phyloP scores from a whole-genome alignment of 2,797 vertebrate species.

The Myripristis jacobus region DNA sequence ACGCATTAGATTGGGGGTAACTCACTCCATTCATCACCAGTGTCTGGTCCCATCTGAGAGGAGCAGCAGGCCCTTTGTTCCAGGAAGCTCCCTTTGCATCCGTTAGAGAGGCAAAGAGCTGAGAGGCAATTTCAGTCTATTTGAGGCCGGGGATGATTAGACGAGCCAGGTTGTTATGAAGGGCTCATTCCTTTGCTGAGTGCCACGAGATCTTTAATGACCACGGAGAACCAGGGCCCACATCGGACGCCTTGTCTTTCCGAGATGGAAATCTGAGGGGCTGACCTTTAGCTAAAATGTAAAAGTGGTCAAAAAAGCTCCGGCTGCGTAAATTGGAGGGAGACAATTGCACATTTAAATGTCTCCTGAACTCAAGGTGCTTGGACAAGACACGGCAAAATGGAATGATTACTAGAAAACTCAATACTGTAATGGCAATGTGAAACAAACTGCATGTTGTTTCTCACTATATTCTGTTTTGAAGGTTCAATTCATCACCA shows the following conservation, averaged over 20 bases:
- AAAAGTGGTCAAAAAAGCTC: constrained; percentile 62
- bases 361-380: constrained; percentile 25
- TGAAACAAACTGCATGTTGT: constrained; percentile 11
- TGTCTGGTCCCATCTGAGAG: constrained; percentile 57
- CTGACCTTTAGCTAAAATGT: constrained; percentile 74
- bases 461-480: constrained; percentile 1
- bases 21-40: constrained; percentile 71
- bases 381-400: constrained; percentile 31
- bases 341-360: constrained; percentile 27
- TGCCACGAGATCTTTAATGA: constrained; percentile 67
- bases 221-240: constrained; percentile 47
- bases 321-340: constrained; percentile 54
- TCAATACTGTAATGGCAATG: neutral
- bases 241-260: constrained; percentile 51
- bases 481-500: neutral
- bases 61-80: constrained; percentile 52
- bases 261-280: constrained; percentile 60
- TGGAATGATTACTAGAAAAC: constrained; percentile 9
- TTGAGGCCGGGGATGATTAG: constrained; percentile 56
- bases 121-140: constrained; percentile 60
- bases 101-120: constrained; percentile 29
- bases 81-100: constrained; percentile 47
- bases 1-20: constrained; percentile 69
- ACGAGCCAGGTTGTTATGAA: constrained; percentile 62
- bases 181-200: constrained; percentile 38